These are phyloP conservation scores for Ibidorhyncha struthersii DNA, from an alignment of 2,113 vertebrate genomes.

Conservation along the genomic window DNA sequence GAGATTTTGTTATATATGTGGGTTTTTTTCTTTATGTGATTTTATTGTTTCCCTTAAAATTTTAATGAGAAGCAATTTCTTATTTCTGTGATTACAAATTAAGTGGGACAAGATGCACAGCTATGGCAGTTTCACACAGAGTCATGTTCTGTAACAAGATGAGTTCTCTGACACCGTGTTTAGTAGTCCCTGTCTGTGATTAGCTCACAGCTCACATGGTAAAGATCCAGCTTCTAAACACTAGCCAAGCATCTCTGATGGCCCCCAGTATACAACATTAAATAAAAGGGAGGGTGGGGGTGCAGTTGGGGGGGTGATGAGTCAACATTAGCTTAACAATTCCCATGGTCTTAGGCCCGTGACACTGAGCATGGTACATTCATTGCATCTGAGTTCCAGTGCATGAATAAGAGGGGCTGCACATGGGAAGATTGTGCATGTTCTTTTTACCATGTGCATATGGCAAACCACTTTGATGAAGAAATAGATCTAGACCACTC, in stretches of 20 bases:
- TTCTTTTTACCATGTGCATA: neutral
- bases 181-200: neutral
- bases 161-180: neutral
- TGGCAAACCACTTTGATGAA: neutral
- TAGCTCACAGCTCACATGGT: neutral
- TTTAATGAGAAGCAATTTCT: neutral
- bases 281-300: accelerated
- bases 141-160: neutral
- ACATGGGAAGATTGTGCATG: neutral
- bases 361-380: neutral
- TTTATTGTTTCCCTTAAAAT: neutral
- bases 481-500: neutral
- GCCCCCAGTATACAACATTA: neutral
- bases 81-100: neutral
- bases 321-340: neutral
- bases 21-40: neutral
- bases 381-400: neutral
- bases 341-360: accelerated
- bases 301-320: neutral
- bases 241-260: neutral
- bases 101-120: neutral
- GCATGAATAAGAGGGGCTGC: neutral
- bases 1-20: neutral
- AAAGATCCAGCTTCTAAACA: neutral
- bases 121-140: neutral